Percentiles rank a stretch among this genome's conserved stretches.
Evolutionary conservation across 2,113 vertebrate species (phyloP).

Genomic region (Lophotis ruficrista): DNA sequence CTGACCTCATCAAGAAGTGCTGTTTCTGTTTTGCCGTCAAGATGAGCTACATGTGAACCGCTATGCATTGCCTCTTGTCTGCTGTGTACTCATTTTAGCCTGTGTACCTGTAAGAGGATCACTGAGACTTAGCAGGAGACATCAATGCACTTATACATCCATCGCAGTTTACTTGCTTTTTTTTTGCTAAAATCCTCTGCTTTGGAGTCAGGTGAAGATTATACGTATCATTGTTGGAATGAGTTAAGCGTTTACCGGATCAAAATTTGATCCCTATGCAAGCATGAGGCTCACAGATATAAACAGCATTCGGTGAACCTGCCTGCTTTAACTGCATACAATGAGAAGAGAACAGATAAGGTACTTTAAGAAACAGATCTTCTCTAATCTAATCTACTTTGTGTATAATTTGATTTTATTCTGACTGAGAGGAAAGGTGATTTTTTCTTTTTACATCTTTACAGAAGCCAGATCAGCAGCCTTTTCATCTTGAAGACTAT

Average conservation of each 20-base stretch:
- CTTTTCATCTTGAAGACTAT: constrained; percentile 22
- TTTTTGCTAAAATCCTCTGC: constrained; percentile 10
- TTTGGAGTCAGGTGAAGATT: constrained; percentile 27
- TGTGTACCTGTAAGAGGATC: constrained; percentile 47
- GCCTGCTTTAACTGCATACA: neutral
- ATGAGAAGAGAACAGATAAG: constrained; percentile 14
- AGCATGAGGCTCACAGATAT: neutral
- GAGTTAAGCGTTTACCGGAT: neutral
- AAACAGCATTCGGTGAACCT: neutral
- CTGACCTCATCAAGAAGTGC: neutral
- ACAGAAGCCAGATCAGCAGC: constrained; percentile 11
- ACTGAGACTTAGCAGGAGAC: constrained; percentile 12
- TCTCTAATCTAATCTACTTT: constrained; percentile 53
- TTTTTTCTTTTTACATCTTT: constrained; percentile 8
- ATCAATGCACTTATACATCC: neutral
- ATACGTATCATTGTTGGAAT: neutral
- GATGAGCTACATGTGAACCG: neutral
- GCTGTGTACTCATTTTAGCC: neutral
- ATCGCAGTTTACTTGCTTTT: neutral
- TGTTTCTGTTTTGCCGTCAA: neutral
- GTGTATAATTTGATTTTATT: constrained; percentile 57
- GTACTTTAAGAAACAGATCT: constrained; percentile 48
- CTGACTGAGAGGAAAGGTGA: constrained; percentile 36
- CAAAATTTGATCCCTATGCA: constrained; percentile 16
- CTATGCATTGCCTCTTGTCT: neutral